A percentile compares a stretch with the other conserved stretches of the same genome.
These are phyloP conservation scores for Metaphire vulgaris DNA, from an alignment of 1,140 invertebrate species.

Conservation along the genomic window DNA sequence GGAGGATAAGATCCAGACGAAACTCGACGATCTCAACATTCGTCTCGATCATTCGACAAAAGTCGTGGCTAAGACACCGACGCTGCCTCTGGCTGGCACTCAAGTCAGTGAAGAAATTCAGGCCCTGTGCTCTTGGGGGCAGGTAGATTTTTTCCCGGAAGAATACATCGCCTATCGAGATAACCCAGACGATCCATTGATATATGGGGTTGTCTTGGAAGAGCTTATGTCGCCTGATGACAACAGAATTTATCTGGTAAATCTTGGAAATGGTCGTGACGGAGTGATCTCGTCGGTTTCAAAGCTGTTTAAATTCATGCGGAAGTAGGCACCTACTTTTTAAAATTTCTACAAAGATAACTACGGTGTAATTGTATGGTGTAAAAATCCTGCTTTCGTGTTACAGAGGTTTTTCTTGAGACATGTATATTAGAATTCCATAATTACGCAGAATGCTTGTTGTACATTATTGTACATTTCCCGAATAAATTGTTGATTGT, in stretches of 20 bases:
- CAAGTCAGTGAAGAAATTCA: neutral
- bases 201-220: neutral
- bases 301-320: neutral
- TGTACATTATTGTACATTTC: too few species aligned
- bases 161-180: neutral
- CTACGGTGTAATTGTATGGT: too few species aligned
- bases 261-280: neutral
- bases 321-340: neutral
- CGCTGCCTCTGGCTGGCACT: neutral
- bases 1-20: constrained; percentile 22
- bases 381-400: too few species aligned
- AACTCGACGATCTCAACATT: constrained; percentile 29
- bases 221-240: neutral
- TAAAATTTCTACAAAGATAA: too few species aligned
- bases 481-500: too few species aligned
- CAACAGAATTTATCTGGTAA: neutral
- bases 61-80: neutral
- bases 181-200: neutral
- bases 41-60: constrained; percentile 28
- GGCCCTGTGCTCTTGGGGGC: neutral
- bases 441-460: too few species aligned
- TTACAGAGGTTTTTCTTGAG: too few species aligned
- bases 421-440: too few species aligned
- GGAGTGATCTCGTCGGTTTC: neutral
- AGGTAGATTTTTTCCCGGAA: neutral